These are phyloP conservation scores for Hormaphis cornu DNA, from an alignment of 1,140 invertebrate species.

Conservation along the genomic window DNA sequence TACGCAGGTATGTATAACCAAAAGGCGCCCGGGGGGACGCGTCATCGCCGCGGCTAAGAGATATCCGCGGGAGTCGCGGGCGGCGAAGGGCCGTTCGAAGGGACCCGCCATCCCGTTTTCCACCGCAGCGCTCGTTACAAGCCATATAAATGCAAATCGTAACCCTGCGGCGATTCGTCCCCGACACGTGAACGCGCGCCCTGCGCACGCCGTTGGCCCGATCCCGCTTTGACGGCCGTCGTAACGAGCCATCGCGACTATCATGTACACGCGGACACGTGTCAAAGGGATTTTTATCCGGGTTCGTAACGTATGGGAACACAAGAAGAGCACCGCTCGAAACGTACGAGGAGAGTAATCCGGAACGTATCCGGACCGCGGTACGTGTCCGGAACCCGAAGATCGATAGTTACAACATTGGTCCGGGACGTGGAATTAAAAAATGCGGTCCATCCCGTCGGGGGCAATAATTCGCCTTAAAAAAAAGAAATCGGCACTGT, in stretches of 20 bases:
- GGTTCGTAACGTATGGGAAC: neutral
- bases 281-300: neutral
- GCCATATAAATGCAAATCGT: constrained; percentile 29
- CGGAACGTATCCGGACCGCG: too few relatives aligned
- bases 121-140: constrained; percentile 11
- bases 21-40: constrained; percentile 11
- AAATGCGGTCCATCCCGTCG: too few relatives aligned
- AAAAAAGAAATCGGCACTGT: too few relatives aligned
- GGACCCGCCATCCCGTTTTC: neutral
- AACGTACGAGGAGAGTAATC: too few relatives aligned
- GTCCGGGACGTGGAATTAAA: too few relatives aligned
- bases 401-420: too few relatives aligned
- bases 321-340: too few relatives aligned
- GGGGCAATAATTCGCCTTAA: too few relatives aligned
- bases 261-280: neutral
- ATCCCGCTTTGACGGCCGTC: neutral
- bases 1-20: constrained; percentile 13
- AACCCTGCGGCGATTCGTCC: constrained; percentile 23
- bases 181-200: neutral
- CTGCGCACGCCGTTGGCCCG: too few relatives aligned
- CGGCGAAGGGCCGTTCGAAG: neutral
- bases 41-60: neutral
- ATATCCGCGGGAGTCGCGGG: neutral
- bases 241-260: too few relatives aligned
- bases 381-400: too few relatives aligned